Evolutionary conservation across 2,888 invertebrate species (phyloP).

Genomic region (Nomada hirtipes): DNA sequence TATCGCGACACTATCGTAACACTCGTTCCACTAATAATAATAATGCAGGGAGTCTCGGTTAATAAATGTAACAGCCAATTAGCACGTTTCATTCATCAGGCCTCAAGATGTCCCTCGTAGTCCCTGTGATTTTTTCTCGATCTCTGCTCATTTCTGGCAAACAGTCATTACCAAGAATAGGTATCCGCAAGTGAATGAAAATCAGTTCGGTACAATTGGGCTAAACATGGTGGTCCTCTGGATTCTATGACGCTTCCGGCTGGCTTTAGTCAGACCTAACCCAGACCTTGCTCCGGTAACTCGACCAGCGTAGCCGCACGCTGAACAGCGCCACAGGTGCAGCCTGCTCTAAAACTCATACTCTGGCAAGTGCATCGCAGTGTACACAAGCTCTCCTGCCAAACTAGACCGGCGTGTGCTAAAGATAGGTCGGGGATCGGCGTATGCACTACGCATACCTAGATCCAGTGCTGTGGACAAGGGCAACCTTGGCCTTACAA

Average conservation of each 20-base stretch:
- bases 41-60: background rate
- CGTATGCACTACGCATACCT: slow-evolving; percentile 55
- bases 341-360: background rate
- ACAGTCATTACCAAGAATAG: too few species aligned
- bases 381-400: slow-evolving; percentile 52
- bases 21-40: slow-evolving; percentile 18
- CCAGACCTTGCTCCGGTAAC: slow-evolving; percentile 39
- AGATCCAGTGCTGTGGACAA: slow-evolving; percentile 68
- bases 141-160: too few species aligned
- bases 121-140: too few species aligned
- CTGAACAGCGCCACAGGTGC: slow-evolving; percentile 1
- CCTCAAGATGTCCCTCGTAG: too few species aligned
- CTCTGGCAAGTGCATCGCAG: slow-evolving; percentile 22
- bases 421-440: slow-evolving; percentile 76
- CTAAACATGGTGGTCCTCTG: too few species aligned
- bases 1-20: slow-evolving; percentile 16
- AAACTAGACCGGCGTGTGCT: slow-evolving; percentile 72
- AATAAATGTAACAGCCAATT: too few species aligned
- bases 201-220: too few species aligned
- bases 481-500: slow-evolving; percentile 80
- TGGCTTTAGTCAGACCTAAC: background rate
- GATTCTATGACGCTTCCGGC: background rate
- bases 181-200: too few species aligned
- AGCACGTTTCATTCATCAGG: too few species aligned
- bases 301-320: background rate